phyloP scores from a whole-genome alignment of 2,888 invertebrate genomes.

The Euplexia lucipara region DNA sequence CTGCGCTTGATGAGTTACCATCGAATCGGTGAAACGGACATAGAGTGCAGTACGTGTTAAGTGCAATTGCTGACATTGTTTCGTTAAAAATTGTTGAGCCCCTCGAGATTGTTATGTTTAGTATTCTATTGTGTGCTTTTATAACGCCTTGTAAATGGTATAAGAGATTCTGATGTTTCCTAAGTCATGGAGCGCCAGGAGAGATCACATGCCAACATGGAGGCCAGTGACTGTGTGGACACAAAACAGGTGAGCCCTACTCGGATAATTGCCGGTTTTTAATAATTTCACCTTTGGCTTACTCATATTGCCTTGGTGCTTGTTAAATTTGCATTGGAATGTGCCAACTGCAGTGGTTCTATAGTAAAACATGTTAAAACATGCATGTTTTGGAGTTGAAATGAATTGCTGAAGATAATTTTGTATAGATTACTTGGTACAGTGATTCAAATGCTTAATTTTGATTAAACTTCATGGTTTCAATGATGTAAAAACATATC shows the following conservation, averaged over 20 bases:
- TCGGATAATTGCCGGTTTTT: conserved; percentile 85
- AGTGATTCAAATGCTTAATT: conserved; percentile 10
- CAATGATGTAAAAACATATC: conserved; percentile 71
- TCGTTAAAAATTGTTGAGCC: conserved; percentile 84
- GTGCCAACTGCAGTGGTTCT: conserved; percentile 51
- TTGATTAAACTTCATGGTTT: conserved; percentile 40
- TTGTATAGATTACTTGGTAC: conserved; percentile 9
- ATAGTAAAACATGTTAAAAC: conserved; percentile 44
- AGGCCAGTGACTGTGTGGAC: conserved; percentile 92
- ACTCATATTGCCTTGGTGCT: conserved; percentile 71
- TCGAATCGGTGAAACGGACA: conserved; percentile 70
- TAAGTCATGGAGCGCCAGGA: conserved; percentile 88
- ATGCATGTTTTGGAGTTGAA: conserved; percentile 50
- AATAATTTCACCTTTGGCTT: conserved; percentile 76
- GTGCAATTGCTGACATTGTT: conserved; percentile 89
- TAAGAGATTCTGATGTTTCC: conserved; percentile 89
- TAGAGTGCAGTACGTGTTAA: conserved; percentile 82
- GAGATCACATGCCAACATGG: conserved; percentile 91
- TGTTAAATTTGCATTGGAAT: conserved; percentile 69
- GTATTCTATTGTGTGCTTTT: conserved; percentile 82
- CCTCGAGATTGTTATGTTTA: conserved; percentile 89
- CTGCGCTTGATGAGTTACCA: conserved; percentile 57
- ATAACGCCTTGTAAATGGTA: conserved; percentile 80
- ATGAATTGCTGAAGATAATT: conserved; percentile 17
- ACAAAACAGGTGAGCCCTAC: conserved; percentile 92